These are phyloP conservation scores for Phainopepla nitens DNA, from an alignment of 2,113 vertebrate species.

Conservation along the genomic window DNA sequence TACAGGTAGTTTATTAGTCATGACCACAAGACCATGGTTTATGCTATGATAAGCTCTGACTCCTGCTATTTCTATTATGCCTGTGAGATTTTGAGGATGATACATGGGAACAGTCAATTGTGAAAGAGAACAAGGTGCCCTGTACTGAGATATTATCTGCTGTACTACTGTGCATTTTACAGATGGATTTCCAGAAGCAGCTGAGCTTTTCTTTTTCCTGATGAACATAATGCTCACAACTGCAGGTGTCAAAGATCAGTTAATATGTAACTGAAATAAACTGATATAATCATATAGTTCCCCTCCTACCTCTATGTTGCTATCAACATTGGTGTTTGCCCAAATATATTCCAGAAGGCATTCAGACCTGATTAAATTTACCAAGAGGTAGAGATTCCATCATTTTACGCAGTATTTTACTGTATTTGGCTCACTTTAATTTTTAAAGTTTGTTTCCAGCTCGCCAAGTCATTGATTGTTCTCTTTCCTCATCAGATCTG, in stretches of 20 bases:
- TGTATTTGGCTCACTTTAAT: not conserved
- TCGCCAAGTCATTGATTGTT: not conserved
- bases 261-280: not conserved
- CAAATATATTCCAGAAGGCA: not conserved
- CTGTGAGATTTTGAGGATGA: slow-evolving; percentile 8
- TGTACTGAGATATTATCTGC: not conserved
- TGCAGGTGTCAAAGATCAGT: not conserved
- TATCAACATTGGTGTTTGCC: not conserved
- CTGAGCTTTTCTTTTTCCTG: not conserved
- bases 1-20: not conserved
- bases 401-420: not conserved
- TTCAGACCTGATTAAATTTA: not conserved
- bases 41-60: not conserved
- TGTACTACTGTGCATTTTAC: not conserved
- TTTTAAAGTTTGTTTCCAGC: not conserved
- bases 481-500: not conserved
- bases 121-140: slow-evolving; percentile 10
- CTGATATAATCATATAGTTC: not conserved
- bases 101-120: not conserved
- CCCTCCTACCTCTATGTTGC: not conserved
- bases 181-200: not conserved
- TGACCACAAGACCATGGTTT: not conserved
- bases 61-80: slow-evolving; percentile 1
- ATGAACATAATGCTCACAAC: not conserved
- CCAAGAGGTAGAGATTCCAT: not conserved